Base-by-base conservation (phyloP, 2,113 vertebrate species). In the Tursiops truncatus region DNA sequence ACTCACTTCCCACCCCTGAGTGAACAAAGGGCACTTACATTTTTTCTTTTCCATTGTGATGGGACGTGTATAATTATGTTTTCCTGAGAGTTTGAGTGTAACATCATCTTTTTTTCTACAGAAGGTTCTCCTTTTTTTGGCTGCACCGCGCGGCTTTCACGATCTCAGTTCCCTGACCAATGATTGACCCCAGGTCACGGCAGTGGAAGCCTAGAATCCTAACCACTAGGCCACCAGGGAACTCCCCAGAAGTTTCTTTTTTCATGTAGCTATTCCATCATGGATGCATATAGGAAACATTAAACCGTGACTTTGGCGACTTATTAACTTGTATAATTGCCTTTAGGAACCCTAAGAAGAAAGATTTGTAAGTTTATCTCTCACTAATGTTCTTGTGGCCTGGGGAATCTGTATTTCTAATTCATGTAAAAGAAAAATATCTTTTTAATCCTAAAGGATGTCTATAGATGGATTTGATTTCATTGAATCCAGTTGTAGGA, bases 241-340 rank as follows among this genome's bases (percentile, higher is more conserved):
- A 56, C 53, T 60, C 56, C n/a, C n/a, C 11, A 70, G 11, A 76
- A 58, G 21, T 33, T 47, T 83, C 18, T 80, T 60, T 81, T 68
- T 82, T 21, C 17, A 63, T 63, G 14, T 85, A 80, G 28, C 33
- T 95, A 10, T 90, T 96, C 38, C n/a, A 63, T 84, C 23, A 26
- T 93, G 67, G 74, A 38, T 87, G 1, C 10, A 82, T 76, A 13
- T 97, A 83, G 70, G 18, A 89, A 96, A 94, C 31, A 89, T 85
- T 96, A 90, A 89, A 67, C 84, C 83, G 36, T 71, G 62, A 67
- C 25, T 92, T 96, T 73, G 58, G 25, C 74, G 31, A 89, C 58
- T 95, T 88, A 36, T 74, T 92, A 65, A 91, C 62, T 76, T 97
- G 8, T n/a, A 17, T 95, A 91, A 85, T 91, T 95, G 15, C 56